Base-by-base conservation (phyloP, 2,113 vertebrate genomes). In the Brachirus orientalis region DNA sequence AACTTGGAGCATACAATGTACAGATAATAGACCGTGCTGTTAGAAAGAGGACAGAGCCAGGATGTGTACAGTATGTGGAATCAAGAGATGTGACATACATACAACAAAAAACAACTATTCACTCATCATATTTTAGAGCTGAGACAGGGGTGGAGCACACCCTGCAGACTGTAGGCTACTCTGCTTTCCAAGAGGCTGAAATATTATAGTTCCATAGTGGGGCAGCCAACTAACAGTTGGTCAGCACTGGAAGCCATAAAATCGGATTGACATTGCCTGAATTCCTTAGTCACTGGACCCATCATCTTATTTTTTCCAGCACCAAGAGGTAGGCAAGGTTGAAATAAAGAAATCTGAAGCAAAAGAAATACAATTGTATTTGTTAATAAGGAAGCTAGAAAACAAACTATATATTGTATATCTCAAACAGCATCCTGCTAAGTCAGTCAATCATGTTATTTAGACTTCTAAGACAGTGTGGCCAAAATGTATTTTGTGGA, bases 151-250 rank as follows among this genome's bases (percentile, higher is more conserved):
- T 89, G 88, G 90, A 88, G 87, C 75, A 64, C 81, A 55, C 71
- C 72, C 80, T 82, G 75, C 75, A 82, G 78, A 88, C 89, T 86
- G 85, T 78, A 80, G 84, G 67, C 84, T 83, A 50, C 79, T 73
- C 46, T 37, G 53, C 81, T 82, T 77, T 74, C 67, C 70, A 46
- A 59, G 80, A 80, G 79, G 69, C 75, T 69, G 75, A 83, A 79
- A 75, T 80, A 73, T 67, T 78, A 60, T 50, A 22, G 75, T 70
- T 71, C 44, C 71, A 82, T 85, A 83, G 74, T 63, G 20, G 69
- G 72, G 72, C 77, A 80, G 80, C 73, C 79, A 91, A 91, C 90
- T 90, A 87, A 80, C 90, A 90, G 88, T 91, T 91, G 88, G 90
- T 90, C 87, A 89, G 85, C 80, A 82, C 80, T 82, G 77, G 80